Evolutionary conservation across 2,888 invertebrate species (phyloP), one percentile per base, ranked within the genome.

Genomic region (Caenorhabditis virilis): DNA sequence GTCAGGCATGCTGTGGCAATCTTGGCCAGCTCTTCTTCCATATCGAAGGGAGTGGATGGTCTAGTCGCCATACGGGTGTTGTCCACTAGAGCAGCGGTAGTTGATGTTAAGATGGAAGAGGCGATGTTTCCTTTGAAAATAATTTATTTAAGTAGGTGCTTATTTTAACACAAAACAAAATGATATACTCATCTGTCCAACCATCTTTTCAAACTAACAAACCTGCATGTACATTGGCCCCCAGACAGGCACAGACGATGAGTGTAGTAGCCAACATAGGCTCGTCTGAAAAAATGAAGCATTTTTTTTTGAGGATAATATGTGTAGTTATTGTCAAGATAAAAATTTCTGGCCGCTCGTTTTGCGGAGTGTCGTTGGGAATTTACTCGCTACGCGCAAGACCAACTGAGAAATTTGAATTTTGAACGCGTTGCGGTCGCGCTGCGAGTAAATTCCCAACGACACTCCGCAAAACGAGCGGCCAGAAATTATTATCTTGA

Each of bases 151-250:
- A 22, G 36, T n/a, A n/a, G n/a, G n/a, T n/a, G n/a, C n/a, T n/a
- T n/a, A n/a, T n/a, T n/a, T n/a, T n/a, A n/a, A n/a, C n/a, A n/a
- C n/a, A n/a, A n/a, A n/a, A n/a, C n/a, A n/a, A n/a, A n/a, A n/a
- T n/a, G n/a, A n/a, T n/a, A n/a, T n/a, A n/a, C n/a, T n/a, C n/a
- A n/a, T n/a, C n/a, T n/a, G n/a, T n/a, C n/a, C n/a, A n/a, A n/a
- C n/a, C n/a, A n/a, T n/a, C 16, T n/a, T 36, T 36, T 36, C n/a
- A 51, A n/a, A 47, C 48, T 52, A 58, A 20, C 41, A 62, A 51
- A 62, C 62, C 62, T 57, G 62, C 55, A 57, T 62, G 56, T 57
- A 47, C 13, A 62, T n/a, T 62, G 22, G 26, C 57, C 47, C 18
- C 23, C 36, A 62, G 22, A 26, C 61, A 61, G 55, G 55, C 49